Conservation (phyloP, 2,113 vertebrate genomes). For the Menura novaehollandiae region DNA sequence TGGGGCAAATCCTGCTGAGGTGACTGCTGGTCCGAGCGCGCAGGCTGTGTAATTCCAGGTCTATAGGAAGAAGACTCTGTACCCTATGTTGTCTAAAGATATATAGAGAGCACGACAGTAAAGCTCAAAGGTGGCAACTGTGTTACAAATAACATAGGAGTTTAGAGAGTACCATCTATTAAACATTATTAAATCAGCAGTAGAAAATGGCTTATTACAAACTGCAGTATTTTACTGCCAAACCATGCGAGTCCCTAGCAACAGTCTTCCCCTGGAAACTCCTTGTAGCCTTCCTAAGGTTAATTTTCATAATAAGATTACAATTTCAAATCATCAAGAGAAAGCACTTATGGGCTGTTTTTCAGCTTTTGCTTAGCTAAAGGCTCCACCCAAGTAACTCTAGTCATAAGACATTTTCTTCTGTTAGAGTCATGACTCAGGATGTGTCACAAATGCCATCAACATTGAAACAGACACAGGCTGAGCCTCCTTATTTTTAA, state of each 20-base stretch:
- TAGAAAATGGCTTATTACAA: not conserved
- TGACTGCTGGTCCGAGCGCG: not conserved
- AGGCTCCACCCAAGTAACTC: constrained; percentile 35
- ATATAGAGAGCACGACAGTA: not conserved
- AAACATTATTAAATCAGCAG: not conserved
- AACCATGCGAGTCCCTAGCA: not conserved
- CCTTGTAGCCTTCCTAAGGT: not conserved
- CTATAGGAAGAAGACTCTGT: not conserved
- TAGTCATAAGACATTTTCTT: constrained; percentile 46
- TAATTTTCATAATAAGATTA: constrained; percentile 30
- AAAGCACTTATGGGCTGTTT: not conserved
- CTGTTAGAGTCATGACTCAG: constrained; percentile 36
- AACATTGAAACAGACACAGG: not conserved
- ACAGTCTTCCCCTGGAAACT: not conserved
- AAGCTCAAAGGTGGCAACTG: not conserved
- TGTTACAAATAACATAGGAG: not conserved
- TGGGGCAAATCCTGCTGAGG: not conserved
- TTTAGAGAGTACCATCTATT: not conserved
- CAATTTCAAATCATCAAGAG: not conserved
- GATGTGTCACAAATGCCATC: constrained; percentile 47
- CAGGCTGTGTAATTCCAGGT: not conserved
- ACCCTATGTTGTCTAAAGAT: not conserved
- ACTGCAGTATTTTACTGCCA: not conserved
- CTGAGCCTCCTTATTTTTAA: constrained; percentile 14
- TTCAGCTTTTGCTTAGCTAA: constrained; percentile 31